phyloP scores from a whole-genome alignment of 2,888 invertebrate species.

The Dysmachus trigonus region DNA sequence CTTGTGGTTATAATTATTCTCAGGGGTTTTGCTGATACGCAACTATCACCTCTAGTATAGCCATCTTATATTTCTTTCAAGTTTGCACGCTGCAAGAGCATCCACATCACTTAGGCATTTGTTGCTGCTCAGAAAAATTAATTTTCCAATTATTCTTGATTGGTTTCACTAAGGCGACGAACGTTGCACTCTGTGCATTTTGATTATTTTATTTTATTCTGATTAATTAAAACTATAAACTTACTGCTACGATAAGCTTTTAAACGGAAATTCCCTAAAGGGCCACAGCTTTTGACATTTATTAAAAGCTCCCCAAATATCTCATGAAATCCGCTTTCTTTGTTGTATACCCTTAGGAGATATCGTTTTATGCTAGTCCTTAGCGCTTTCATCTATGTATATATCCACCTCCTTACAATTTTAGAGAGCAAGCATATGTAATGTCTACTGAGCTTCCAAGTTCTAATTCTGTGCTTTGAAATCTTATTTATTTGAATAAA shows the following conservation, averaged over 20 bases:
- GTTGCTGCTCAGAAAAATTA: background rate
- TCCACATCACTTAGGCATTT: background rate
- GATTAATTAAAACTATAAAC: background rate
- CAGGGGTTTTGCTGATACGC: no score
- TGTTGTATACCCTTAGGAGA: background rate
- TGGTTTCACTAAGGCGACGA: background rate
- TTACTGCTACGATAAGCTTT: background rate
- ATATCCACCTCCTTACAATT: background rate
- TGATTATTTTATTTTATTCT: background rate
- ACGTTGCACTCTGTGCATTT: background rate
- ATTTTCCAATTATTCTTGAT: background rate
- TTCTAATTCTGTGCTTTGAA: background rate
- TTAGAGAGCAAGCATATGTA: background rate
- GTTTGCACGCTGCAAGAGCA: no score
- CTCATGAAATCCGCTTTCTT: background rate
- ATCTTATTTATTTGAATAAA: background rate
- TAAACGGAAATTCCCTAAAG: background rate
- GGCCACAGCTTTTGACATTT: background rate
- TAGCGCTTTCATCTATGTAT: background rate
- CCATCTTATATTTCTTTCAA: no score
- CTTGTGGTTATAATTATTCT: no score
- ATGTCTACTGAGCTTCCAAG: background rate
- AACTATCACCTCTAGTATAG: no score
- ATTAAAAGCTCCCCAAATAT: background rate
- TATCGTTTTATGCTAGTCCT: background rate